Evolutionary conservation across 2,113 vertebrate genomes (phyloP).

Genomic region (Sceloporus tristichus): DNA sequence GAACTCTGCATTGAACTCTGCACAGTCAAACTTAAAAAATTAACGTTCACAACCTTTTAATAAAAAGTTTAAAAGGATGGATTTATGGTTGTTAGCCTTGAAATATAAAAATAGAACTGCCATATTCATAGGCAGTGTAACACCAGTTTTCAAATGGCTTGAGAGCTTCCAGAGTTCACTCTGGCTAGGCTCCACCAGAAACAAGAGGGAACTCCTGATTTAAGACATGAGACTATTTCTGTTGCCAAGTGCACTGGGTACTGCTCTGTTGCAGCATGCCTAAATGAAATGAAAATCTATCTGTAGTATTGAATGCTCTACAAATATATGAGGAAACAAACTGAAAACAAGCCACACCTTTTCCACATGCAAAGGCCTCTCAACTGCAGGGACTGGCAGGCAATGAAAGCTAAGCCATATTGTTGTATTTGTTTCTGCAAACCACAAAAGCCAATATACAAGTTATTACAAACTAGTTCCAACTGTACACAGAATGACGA

Average conservation of each 20-base stretch:
- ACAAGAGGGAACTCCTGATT: not conserved
- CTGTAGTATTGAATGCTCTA: not conserved
- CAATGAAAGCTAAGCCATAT: not conserved
- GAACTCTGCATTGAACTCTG: not conserved
- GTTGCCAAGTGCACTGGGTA: not conserved
- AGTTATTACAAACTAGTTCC: conserved; percentile 1
- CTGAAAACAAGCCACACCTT: not conserved
- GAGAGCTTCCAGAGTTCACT: not conserved
- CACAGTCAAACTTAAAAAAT: not conserved
- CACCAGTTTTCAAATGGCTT: not conserved
- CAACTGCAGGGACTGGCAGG: not conserved
- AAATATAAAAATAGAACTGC: no score
- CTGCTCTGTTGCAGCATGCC: not conserved
- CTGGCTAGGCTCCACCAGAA: not conserved
- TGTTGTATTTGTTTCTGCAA: not conserved
- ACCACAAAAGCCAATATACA: not conserved
- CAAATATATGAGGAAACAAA: not conserved
- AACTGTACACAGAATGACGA: not conserved
- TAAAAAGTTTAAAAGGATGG: no score
- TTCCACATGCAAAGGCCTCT: rapidly evolving
- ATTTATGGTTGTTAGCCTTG: not conserved
- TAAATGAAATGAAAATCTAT: not conserved
- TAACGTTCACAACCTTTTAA: not conserved
- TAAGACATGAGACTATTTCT: not conserved
- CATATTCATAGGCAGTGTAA: not conserved